These are phyloP conservation scores for Burhinus bistriatus DNA, from an alignment of 2,113 vertebrate genomes.

Conservation along the genomic window DNA sequence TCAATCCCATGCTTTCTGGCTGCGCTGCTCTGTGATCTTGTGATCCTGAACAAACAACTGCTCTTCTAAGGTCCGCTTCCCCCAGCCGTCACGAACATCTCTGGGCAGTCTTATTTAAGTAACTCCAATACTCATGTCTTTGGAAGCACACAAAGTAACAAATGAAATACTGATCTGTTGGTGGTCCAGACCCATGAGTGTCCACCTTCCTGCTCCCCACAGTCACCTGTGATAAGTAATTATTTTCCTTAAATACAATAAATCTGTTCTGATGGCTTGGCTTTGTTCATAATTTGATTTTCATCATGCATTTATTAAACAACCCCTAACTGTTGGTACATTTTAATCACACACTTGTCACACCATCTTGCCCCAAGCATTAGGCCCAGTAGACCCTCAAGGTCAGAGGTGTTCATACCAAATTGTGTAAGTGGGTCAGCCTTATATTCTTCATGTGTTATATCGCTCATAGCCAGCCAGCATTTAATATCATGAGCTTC, in stretches of 20 bases:
- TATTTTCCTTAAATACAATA: accelerated
- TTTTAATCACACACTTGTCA: not conserved
- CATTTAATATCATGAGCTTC: not conserved
- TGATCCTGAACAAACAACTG: not conserved
- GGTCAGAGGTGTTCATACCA: not conserved
- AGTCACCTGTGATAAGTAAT: not conserved
- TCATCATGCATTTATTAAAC: not conserved
- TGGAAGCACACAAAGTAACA: not conserved
- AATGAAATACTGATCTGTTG: not conserved
- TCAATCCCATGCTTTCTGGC: not conserved
- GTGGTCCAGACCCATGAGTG: accelerated
- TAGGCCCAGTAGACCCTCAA: not conserved
- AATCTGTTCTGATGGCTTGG: not conserved
- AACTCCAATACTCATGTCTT: not conserved
- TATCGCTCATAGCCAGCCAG: not conserved
- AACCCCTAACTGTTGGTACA: accelerated
- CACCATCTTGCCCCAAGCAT: accelerated
- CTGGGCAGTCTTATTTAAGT: not conserved
- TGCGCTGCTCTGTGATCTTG: not conserved
- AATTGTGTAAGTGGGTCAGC: not conserved
- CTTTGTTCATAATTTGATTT: not conserved
- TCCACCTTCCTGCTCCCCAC: not conserved
- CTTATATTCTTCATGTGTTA: accelerated
- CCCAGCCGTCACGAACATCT: not conserved
- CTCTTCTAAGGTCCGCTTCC: not conserved